Conservation (phyloP, 2,888 invertebrate species). For the Campopleginae sp. region DNA sequence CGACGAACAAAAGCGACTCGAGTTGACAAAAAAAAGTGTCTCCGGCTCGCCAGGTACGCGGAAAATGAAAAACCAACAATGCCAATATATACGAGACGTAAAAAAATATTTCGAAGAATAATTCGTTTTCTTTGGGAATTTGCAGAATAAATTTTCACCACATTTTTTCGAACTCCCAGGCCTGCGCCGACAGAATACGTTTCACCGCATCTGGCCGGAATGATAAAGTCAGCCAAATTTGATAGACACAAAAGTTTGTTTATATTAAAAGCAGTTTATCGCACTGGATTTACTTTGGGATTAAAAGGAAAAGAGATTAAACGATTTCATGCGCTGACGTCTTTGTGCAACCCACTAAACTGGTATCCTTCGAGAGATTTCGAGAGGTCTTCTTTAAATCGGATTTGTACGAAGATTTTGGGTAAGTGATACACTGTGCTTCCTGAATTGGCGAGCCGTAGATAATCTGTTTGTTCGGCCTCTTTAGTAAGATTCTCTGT, state of each 20-base stretch:
- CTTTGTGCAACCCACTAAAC: constrained; percentile 26
- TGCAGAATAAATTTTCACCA: neutral
- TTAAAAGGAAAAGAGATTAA: constrained; percentile 20
- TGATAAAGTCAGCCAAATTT: neutral
- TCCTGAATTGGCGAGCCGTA: constrained; percentile 48
- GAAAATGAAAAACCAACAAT: neutral
- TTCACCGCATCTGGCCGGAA: neutral
- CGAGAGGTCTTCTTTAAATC: constrained; percentile 52
- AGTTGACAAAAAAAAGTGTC: neutral
- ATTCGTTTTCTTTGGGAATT: neutral
- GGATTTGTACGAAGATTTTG: constrained; percentile 61
- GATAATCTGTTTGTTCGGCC: constrained; percentile 60
- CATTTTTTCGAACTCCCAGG: neutral
- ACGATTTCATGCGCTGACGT: constrained; percentile 42
- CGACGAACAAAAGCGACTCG: constrained; percentile 74
- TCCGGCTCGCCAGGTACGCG: neutral
- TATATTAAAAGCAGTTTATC: constrained; percentile 9
- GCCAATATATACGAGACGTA: neutral
- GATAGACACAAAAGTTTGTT: neutral
- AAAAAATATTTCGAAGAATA: neutral
- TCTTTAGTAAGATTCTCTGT: constrained; percentile 36
- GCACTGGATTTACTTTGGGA: constrained; percentile 15
- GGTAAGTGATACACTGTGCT: constrained; percentile 58
- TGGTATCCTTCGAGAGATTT: constrained; percentile 47
- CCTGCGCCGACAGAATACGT: neutral